Evolutionary conservation across 2,888 invertebrate species (phyloP).

Genomic region (Tipula confusa): DNA sequence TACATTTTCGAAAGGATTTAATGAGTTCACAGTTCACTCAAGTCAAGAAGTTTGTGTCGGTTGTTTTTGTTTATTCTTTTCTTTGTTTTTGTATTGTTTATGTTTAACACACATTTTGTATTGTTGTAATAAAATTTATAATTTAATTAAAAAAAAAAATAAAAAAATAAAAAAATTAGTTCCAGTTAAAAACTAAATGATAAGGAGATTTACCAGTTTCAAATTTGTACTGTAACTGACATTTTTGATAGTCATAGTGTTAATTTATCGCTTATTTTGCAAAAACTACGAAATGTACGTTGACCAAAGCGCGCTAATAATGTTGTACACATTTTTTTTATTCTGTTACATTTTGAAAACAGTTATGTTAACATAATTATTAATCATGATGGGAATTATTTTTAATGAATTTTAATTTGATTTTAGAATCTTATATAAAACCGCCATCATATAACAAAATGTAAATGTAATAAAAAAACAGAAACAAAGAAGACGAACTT

Average conservation of each 20-base stretch:
- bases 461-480: neutral
- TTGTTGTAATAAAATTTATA: neutral
- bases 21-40: constrained; percentile 21
- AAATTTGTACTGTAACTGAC: neutral
- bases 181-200: constrained; percentile 3
- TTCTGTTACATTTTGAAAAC: too few relatives aligned
- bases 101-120: neutral
- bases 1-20: constrained; percentile 20
- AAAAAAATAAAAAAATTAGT: too few relatives aligned
- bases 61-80: neutral
- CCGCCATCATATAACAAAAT: neutral
- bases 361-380: too few relatives aligned
- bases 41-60: neutral
- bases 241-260: neutral
- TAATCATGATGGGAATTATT: too few relatives aligned
- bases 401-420: neutral
- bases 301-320: neutral
- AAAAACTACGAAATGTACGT: neutral
- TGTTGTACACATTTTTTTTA: too few relatives aligned
- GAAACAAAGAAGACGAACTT: neutral
- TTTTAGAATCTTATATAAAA: neutral
- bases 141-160: neutral
- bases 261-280: neutral
- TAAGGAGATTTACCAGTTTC: neutral
- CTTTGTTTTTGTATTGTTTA: neutral